phyloP scores from a whole-genome alignment of 2,113 vertebrate species.

The Sorex fumeus region DNA sequence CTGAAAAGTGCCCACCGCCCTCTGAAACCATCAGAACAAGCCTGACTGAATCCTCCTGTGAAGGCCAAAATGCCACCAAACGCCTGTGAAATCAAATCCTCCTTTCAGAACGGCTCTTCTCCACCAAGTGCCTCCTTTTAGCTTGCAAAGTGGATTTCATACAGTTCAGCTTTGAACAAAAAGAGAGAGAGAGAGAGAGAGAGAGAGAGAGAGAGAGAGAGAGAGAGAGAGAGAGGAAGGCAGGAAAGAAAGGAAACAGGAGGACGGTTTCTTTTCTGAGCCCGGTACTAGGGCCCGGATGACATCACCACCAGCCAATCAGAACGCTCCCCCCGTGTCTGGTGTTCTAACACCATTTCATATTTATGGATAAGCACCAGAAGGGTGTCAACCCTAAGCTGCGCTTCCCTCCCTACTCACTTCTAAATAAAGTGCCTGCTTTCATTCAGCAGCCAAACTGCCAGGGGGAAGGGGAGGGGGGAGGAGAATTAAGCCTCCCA shows the following conservation, averaged over 20 bases:
- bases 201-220: slow-evolving; percentile 58
- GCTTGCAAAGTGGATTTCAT: slow-evolving; percentile 77
- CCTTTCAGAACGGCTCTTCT: slow-evolving; percentile 46
- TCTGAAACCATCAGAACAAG: slow-evolving; percentile 52
- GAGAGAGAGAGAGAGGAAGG: neutral
- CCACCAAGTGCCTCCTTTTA: slow-evolving; percentile 59
- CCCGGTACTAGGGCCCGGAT: slow-evolving; percentile 86
- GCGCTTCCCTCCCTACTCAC: slow-evolving; percentile 83
- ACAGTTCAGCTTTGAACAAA: slow-evolving; percentile 65
- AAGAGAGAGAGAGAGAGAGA: slow-evolving; percentile 39
- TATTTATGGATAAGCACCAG: slow-evolving; percentile 88
- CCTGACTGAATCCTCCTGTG: slow-evolving; percentile 29
- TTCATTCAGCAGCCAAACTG: slow-evolving; percentile 84
- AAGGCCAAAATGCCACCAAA: slow-evolving; percentile 41
- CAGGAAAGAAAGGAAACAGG: slow-evolving; percentile 77
- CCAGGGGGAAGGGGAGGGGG: slow-evolving; percentile 5
- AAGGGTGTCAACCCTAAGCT: slow-evolving; percentile 85
- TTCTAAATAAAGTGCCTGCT: slow-evolving; percentile 88
- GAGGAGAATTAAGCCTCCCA: neutral
- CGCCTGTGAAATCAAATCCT: slow-evolving; percentile 6
- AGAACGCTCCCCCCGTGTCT: slow-evolving; percentile 74
- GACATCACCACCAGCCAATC: slow-evolving; percentile 87
- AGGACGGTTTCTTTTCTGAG: slow-evolving; percentile 81
- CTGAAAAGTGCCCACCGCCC: slow-evolving; percentile 49
- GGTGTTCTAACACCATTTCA: slow-evolving; percentile 84